Evolutionary conservation across 2,888 invertebrate genomes (phyloP).

Genomic region (Tipula vernalis): DNA sequence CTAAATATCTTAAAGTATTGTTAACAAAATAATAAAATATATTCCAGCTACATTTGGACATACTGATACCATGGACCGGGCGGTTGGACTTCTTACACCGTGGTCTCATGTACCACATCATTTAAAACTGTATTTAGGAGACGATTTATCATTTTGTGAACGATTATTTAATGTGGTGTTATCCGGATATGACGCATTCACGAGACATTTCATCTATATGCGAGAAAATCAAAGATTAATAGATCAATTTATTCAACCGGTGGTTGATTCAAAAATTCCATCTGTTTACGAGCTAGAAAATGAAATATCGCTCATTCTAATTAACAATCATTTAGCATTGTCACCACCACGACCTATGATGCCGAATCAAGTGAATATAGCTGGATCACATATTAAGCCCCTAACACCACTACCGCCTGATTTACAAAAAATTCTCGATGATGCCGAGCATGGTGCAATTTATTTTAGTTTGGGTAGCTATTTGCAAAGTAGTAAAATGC

Average conservation of each 20-base stretch:
- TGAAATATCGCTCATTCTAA: slow-evolving; percentile 37
- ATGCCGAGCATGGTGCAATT: slow-evolving; percentile 35
- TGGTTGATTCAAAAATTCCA: slow-evolving; percentile 27
- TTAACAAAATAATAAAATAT: background rate
- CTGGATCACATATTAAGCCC: slow-evolving; percentile 31
- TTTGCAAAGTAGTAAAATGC: slow-evolving; percentile 35
- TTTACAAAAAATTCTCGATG: slow-evolving; percentile 31
- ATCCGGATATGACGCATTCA: slow-evolving; percentile 26
- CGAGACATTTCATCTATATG: slow-evolving; percentile 29
- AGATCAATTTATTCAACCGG: background rate
- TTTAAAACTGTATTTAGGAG: slow-evolving; percentile 26
- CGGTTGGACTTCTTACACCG: slow-evolving; percentile 33
- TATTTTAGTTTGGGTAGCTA: slow-evolving; percentile 39
- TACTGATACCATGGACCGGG: slow-evolving; percentile 34
- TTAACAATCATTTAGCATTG: slow-evolving; percentile 40
- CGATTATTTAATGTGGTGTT: slow-evolving; percentile 31
- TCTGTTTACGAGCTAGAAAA: slow-evolving; percentile 36
- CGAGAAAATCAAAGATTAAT: slow-evolving; percentile 28
- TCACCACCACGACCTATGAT: slow-evolving; percentile 36
- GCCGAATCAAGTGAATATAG: slow-evolving; percentile 31
- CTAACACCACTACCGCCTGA: slow-evolving; percentile 27
- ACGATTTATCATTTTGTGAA: slow-evolving; percentile 33
- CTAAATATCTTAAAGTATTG: background rate
- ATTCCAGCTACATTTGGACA: slow-evolving; percentile 31
- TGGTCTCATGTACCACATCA: slow-evolving; percentile 32